Evolutionary conservation across 2,888 invertebrate genomes (phyloP).

Genomic region (Parapristionchus giblindavisi): DNA sequence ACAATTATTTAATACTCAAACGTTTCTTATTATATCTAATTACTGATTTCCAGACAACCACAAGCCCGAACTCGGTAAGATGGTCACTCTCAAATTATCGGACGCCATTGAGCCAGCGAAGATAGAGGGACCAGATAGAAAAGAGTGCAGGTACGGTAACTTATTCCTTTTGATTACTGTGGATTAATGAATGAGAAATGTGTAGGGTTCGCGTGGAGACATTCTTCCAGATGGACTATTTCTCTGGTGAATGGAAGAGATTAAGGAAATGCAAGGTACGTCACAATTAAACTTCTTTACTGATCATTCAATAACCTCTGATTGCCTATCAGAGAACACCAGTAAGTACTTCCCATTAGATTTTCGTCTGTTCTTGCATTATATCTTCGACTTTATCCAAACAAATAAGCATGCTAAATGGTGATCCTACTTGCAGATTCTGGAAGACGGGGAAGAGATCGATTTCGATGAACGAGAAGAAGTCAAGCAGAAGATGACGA

Average conservation of each 20-base stretch:
- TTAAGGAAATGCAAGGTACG: slow-evolving; percentile 35
- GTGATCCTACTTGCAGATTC: too few relatives aligned
- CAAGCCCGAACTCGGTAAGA: slow-evolving; percentile 22
- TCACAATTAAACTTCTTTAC: too few relatives aligned
- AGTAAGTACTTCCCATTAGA: too few relatives aligned
- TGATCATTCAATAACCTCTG: too few relatives aligned
- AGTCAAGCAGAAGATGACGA: too few relatives aligned
- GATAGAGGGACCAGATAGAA: slow-evolving; percentile 67
- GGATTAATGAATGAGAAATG: slow-evolving; percentile 71
- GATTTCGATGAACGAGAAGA: too few relatives aligned
- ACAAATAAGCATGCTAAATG: too few relatives aligned
- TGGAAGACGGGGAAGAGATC: too few relatives aligned
- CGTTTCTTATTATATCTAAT: too few relatives aligned
- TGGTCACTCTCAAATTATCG: slow-evolving; percentile 20
- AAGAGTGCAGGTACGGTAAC: background rate
- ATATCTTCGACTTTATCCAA: too few relatives aligned
- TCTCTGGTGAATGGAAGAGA: slow-evolving; percentile 92
- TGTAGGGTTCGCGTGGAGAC: slow-evolving; percentile 85
- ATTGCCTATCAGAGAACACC: too few relatives aligned
- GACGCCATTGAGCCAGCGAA: slow-evolving; percentile 72
- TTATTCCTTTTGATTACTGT: background rate
- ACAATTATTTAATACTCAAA: background rate
- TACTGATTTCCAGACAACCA: slow-evolving; percentile 13
- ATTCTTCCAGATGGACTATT: slow-evolving; percentile 98
- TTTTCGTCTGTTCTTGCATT: too few relatives aligned